These are phyloP conservation scores for Drosophila leonis DNA, from an alignment of 2,888 invertebrate genomes.

Conservation along the genomic window DNA sequence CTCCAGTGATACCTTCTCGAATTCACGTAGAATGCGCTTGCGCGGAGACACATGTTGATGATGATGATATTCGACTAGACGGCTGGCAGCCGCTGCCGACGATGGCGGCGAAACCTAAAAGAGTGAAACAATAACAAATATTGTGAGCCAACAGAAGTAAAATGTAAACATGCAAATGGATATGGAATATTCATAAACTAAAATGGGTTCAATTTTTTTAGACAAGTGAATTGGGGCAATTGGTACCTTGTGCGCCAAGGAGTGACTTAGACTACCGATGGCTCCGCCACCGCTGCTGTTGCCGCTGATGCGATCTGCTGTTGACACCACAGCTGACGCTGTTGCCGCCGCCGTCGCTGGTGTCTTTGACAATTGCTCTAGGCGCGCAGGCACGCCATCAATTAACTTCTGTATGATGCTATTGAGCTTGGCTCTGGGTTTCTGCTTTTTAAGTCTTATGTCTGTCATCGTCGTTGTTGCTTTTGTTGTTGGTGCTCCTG, in stretches of 20 bases:
- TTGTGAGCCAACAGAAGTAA: not conserved
- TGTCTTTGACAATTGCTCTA: conserved; percentile 80
- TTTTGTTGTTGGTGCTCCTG: conserved; percentile 27
- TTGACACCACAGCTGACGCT: conserved; percentile 22
- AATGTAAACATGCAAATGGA: not conserved
- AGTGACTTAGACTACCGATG: conserved; percentile 67
- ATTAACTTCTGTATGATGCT: conserved; percentile 85
- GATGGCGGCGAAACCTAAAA: conserved; percentile 79
- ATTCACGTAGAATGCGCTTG: conserved; percentile 92
- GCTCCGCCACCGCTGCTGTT: conserved; percentile 62
- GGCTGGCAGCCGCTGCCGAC: conserved; percentile 77
- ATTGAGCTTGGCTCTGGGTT: conserved; percentile 83
- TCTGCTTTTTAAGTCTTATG: conserved; percentile 83
- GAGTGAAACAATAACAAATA: not conserved
- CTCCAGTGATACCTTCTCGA: conserved; percentile 89
- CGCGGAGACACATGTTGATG: conserved; percentile 88
- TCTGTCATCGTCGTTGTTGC: conserved; percentile 55
- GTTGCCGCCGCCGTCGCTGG: conserved; percentile 51
- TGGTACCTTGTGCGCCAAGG: conserved; percentile 68
- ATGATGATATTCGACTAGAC: conserved; percentile 85
- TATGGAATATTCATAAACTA: not conserved
- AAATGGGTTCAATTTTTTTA: not conserved
- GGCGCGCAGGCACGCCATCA: conserved; percentile 82
- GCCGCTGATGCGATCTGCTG: conserved; percentile 53
- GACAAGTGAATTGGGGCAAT: not conserved